Conservation (phyloP, 2,113 vertebrate genomes). For the Protobothrops mucrosquamatus region DNA sequence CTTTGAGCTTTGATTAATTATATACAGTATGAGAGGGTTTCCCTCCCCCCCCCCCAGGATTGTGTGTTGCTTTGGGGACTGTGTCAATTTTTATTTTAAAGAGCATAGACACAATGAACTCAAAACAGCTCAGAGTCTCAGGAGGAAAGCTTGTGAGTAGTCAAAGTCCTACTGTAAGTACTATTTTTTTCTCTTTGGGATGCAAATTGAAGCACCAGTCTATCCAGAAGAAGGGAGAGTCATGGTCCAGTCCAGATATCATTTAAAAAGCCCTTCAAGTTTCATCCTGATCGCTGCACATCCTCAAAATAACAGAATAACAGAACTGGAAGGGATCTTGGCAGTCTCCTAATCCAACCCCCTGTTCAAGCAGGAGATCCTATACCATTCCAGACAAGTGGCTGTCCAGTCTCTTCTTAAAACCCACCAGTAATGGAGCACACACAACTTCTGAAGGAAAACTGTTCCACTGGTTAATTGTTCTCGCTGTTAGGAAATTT, state of each 20-base stretch:
- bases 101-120: background rate
- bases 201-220: background rate
- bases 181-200: background rate
- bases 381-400: background rate
- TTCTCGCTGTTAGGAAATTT: background rate
- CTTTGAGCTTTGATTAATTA: background rate
- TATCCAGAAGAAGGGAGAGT: background rate
- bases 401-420: background rate
- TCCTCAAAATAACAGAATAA: background rate
- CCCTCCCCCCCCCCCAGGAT: accelerated
- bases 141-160: background rate
- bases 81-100: background rate
- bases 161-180: background rate
- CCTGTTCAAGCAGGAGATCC: background rate
- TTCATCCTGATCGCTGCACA: background rate
- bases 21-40: background rate
- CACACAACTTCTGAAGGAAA: background rate
- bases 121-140: background rate
- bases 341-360: background rate
- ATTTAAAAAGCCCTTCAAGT: background rate
- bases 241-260: background rate
- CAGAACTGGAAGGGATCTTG: background rate
- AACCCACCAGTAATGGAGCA: background rate
- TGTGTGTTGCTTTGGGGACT: background rate
- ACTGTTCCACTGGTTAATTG: background rate